These are phyloP conservation scores for Agrotis puta DNA, from an alignment of 2,888 invertebrate genomes.

Conservation along the genomic window DNA sequence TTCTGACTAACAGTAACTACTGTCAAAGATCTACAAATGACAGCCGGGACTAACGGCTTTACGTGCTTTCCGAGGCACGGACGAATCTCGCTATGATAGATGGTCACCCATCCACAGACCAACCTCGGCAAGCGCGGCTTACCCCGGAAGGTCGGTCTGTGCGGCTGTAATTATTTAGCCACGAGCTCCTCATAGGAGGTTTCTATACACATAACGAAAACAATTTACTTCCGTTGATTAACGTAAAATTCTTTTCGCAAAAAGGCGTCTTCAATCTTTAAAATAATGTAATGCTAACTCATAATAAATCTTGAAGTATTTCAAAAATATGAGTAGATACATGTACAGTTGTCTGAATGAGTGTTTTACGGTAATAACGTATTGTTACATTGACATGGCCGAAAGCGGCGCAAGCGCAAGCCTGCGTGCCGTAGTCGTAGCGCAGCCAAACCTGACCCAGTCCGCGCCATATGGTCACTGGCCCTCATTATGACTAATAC, in stretches of 20 bases:
- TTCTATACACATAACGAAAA: not conserved
- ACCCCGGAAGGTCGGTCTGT: too few relatives aligned
- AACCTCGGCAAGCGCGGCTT: too few relatives aligned
- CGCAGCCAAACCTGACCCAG: conserved; percentile 55
- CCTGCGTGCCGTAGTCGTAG: conserved; percentile 30
- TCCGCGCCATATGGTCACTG: conserved; percentile 79
- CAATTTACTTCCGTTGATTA: not conserved
- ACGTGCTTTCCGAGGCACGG: too few relatives aligned
- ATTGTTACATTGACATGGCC: conserved; percentile 24
- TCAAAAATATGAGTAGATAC: not conserved
- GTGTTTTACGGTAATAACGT: conserved; percentile 4
- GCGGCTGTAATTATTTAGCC: too few relatives aligned
- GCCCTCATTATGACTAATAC: conserved; percentile 70
- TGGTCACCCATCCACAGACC: too few relatives aligned
- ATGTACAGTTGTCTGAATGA: not conserved
- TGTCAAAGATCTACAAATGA: too few relatives aligned
- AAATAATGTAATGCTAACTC: not conserved
- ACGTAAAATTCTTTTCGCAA: not conserved
- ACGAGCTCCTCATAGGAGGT: not conserved
- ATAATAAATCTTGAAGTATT: not conserved
- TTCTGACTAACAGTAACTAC: too few relatives aligned
- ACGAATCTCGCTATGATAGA: too few relatives aligned
- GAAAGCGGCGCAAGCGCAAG: conserved; percentile 15
- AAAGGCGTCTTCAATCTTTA: too few relatives aligned
- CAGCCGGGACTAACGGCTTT: too few relatives aligned